Percentiles rank a stretch among this genome's conserved stretches.
Evolutionary conservation across 2,797 vertebrate genomes (phyloP).

Genomic region (Glyptemys insculpta): DNA sequence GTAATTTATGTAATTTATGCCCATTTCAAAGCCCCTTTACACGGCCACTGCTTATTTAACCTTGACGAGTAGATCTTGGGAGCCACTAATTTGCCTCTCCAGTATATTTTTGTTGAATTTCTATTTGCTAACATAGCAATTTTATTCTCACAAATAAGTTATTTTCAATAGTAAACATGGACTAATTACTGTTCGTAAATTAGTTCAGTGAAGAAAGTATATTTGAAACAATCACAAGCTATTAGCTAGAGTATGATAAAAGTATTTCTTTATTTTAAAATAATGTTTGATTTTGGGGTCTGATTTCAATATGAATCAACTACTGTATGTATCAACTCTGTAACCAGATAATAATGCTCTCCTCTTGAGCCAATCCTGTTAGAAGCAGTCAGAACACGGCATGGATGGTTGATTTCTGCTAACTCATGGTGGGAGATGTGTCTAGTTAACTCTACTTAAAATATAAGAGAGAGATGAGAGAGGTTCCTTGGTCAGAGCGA

Average conservation of each 20-base stretch:
- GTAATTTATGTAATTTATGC: neutral
- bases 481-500: neutral
- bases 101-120: neutral
- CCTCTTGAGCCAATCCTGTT: neutral
- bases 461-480: neutral
- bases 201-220: neutral
- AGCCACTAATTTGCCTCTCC: rapidly evolving
- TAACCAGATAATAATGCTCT: neutral
- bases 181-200: neutral
- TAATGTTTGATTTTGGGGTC: too few relatives aligned
- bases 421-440: neutral
- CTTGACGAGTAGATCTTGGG: neutral
- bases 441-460: neutral
- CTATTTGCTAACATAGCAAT: neutral
- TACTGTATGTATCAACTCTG: neutral
- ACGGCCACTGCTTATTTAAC: neutral
- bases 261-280: rapidly evolving
- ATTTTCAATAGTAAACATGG: neutral
- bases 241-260: neutral
- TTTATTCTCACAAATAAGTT: too few relatives aligned
- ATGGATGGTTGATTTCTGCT: neutral
- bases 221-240: neutral
- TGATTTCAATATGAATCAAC: neutral
- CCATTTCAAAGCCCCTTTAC: neutral
- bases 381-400: neutral